Evolutionary conservation across 1,140 invertebrate species (phyloP).

Genomic region (Ceratosolen solmsi): DNA sequence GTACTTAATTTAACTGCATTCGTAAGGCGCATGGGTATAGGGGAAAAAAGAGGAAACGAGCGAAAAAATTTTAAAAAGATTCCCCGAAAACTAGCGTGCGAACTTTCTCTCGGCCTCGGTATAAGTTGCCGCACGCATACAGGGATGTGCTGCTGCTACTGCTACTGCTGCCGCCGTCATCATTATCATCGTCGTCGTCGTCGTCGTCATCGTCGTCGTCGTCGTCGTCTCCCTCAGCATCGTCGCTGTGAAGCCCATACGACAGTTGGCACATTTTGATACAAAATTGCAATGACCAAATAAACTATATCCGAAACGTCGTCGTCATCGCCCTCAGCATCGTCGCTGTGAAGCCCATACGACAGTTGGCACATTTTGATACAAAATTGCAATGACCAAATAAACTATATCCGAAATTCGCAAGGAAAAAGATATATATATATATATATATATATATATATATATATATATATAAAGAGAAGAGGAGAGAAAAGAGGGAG

Average conservation of each 20-base stretch:
- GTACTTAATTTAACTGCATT: slow-evolving; percentile 8
- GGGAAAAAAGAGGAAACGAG: slow-evolving; percentile 11
- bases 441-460: too few species aligned
- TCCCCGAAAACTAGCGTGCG: slow-evolving; percentile 43
- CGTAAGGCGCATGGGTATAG: not conserved
- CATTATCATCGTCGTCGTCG: too few species aligned
- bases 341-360: too few species aligned
- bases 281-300: slow-evolving; percentile 44
- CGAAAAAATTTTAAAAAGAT: slow-evolving; percentile 43
- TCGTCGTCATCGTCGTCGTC: too few species aligned
- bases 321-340: not conserved
- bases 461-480: not conserved
- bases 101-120: slow-evolving; percentile 16
- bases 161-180: too few species aligned
- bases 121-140: not conserved
- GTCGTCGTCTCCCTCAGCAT: not conserved
- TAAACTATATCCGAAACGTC: slow-evolving; percentile 39
- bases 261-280: slow-evolving; percentile 20
- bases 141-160: not conserved
- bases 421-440: slow-evolving; percentile 2
- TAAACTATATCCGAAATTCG: not conserved
- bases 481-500: not conserved
- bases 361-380: slow-evolving; percentile 20
- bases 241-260: too few species aligned
- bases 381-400: slow-evolving; percentile 43